Conservation (phyloP, 2,888 invertebrate genomes). For the Thymelicus acteon region DNA sequence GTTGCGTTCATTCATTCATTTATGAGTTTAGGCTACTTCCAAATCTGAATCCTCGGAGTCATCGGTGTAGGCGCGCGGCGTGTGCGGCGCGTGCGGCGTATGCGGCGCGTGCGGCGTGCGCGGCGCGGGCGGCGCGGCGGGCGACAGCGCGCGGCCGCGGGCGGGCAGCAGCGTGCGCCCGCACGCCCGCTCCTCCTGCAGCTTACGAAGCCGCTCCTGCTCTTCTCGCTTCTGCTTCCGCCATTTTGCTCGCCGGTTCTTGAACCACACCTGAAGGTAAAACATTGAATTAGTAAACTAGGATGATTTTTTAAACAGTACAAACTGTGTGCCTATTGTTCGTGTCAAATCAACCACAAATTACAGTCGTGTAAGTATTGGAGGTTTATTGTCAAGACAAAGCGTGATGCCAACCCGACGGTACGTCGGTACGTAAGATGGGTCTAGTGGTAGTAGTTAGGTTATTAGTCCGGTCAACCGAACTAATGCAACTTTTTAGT, state of each 20-base stretch:
- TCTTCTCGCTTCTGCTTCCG: constrained; percentile 96
- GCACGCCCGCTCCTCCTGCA: constrained; percentile 90
- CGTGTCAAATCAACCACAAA: too few species aligned
- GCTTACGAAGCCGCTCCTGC: constrained; percentile 91
- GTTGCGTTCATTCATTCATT: too few species aligned
- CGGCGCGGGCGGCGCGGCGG: constrained; percentile 51
- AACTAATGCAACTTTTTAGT: too few species aligned
- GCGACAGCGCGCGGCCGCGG: constrained; percentile 64
- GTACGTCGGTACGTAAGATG: too few species aligned
- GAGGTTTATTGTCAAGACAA: too few species aligned
- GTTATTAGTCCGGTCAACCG: too few species aligned
- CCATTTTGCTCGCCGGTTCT: constrained; percentile 98
- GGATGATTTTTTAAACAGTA: too few species aligned
- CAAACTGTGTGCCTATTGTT: too few species aligned
- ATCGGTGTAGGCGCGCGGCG: constrained; percentile 82
- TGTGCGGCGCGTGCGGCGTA: constrained; percentile 49
- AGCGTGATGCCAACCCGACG: too few species aligned
- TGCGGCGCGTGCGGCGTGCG: too few species aligned
- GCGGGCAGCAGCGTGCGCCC: constrained; percentile 69
- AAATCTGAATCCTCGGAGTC: constrained; percentile 91
- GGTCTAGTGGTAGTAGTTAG: too few species aligned
- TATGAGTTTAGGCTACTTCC: constrained; percentile 88
- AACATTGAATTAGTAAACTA: background rate
- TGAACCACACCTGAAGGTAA: constrained; percentile 96
- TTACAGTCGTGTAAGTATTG: too few species aligned